phyloP scores from a whole-genome alignment of 2,888 invertebrate species.

The Spatulosminthurus flaviceps region DNA sequence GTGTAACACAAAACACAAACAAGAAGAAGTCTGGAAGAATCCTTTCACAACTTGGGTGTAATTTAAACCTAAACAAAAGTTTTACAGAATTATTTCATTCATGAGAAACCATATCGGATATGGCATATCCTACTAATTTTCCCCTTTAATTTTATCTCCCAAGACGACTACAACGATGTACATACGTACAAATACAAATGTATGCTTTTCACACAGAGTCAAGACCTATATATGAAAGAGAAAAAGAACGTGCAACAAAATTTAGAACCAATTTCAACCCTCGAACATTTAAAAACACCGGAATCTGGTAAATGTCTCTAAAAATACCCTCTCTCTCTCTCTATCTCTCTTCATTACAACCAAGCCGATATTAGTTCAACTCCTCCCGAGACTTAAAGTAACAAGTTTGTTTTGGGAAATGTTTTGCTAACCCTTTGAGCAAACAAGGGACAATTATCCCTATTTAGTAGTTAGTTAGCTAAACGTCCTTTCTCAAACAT shows the following conservation, averaged over 20 bases:
- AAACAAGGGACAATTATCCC: slow-evolving; percentile 54
- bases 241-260: not conserved
- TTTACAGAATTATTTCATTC: slow-evolving; percentile 38
- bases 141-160: too few relatives aligned
- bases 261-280: not conserved
- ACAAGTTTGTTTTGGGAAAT: not conserved
- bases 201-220: too few relatives aligned
- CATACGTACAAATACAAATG: too few relatives aligned
- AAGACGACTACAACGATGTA: too few relatives aligned
- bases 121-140: too few relatives aligned
- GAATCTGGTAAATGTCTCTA: slow-evolving; percentile 48
- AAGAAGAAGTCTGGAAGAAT: too few relatives aligned
- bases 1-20: too few relatives aligned
- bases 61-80: slow-evolving; percentile 37
- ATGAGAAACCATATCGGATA: slow-evolving; percentile 21
- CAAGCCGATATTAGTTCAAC: not conserved
- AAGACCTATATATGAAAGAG: not conserved
- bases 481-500: slow-evolving; percentile 32
- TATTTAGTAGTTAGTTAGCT: slow-evolving; percentile 49
- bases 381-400: not conserved
- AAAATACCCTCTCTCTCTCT: slow-evolving; percentile 42
- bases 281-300: slow-evolving; percentile 28
- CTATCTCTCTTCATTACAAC: slow-evolving; percentile 39
- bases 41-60: too few relatives aligned
- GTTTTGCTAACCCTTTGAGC: slow-evolving; percentile 50